Conservation (phyloP, 2,888 invertebrate genomes). For the Rhamphomyia laevipes region DNA sequence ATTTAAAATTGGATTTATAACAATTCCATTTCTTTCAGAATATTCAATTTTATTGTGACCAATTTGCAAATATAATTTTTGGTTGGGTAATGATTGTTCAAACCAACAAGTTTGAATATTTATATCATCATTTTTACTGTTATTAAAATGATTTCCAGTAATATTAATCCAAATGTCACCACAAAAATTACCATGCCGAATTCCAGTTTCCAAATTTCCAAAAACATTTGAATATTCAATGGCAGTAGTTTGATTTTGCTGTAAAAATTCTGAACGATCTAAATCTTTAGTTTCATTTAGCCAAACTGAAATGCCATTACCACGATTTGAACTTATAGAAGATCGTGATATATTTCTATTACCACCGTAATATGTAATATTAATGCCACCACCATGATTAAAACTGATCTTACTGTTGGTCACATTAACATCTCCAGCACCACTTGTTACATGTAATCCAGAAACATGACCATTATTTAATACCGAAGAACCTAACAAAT, state of each 20-base stretch:
- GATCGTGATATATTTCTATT: constrained; percentile 82
- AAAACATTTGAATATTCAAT: constrained; percentile 79
- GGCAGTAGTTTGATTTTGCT: constrained; percentile 74
- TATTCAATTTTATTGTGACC: constrained; percentile 76
- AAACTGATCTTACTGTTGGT: constrained; percentile 81
- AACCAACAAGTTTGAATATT: constrained; percentile 78
- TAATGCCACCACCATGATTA: constrained; percentile 89
- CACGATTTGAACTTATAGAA: constrained; percentile 73
- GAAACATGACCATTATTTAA: constrained; percentile 82
- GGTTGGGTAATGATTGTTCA: constrained; percentile 25
- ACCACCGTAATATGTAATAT: constrained; percentile 91
- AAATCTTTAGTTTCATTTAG: constrained; percentile 64
- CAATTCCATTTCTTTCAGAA: constrained; percentile 62
- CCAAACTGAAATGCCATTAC: constrained; percentile 84
- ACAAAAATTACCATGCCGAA: constrained; percentile 89
- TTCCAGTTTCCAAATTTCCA: constrained; percentile 76
- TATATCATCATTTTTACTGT: constrained; percentile 64
- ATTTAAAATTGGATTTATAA: constrained; percentile 73
- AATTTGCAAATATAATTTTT: constrained; percentile 55
- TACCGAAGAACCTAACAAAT: constrained; percentile 70
- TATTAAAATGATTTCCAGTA: constrained; percentile 82
- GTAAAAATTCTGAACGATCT: constrained; percentile 54
- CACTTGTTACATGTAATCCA: constrained; percentile 79
- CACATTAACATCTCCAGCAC: constrained; percentile 88
- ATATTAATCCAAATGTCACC: constrained; percentile 75